These are phyloP conservation scores for Macrobrachium nipponense DNA, from an alignment of 1,140 invertebrate species.

Conservation along the genomic window DNA sequence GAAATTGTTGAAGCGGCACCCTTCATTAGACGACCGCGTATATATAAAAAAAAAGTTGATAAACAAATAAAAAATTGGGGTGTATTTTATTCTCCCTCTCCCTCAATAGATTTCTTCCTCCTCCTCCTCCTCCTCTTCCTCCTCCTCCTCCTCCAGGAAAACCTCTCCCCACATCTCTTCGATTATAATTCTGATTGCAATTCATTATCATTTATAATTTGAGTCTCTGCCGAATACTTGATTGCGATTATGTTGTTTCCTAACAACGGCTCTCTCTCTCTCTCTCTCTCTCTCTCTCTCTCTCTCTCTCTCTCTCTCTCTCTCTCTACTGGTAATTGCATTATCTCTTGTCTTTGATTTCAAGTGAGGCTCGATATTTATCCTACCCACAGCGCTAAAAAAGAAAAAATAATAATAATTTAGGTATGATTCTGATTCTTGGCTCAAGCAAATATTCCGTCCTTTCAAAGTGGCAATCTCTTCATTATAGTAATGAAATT, in stretches of 20 bases:
- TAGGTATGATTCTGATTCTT: too few species aligned
- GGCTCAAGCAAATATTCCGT: too few species aligned
- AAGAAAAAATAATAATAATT: too few species aligned
- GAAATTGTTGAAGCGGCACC: too few species aligned
- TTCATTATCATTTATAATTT: conserved; percentile 60
- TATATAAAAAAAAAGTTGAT: too few species aligned
- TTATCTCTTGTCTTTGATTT: not conserved
- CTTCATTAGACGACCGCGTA: too few species aligned
- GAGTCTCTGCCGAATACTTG: conserved; percentile 49
- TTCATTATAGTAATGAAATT: too few species aligned
- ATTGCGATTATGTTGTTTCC: conserved; percentile 49
- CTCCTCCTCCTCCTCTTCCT: not conserved
- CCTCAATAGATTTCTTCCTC: not conserved
- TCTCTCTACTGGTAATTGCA: not conserved
- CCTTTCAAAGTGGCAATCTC: too few species aligned
- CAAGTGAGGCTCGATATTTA: not conserved
- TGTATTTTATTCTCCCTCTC: too few species aligned
- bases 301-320: not conserved
- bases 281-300: conserved; percentile 2
- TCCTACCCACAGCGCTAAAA: not conserved
- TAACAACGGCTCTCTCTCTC: not conserved
- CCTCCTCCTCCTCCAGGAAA: not conserved
- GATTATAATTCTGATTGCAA: conserved; percentile 54
- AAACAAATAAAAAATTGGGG: too few species aligned
- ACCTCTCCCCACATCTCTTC: conserved; percentile 24